phyloP scores from a whole-genome alignment of 1,140 invertebrate genomes.

The Drusus annulatus region DNA sequence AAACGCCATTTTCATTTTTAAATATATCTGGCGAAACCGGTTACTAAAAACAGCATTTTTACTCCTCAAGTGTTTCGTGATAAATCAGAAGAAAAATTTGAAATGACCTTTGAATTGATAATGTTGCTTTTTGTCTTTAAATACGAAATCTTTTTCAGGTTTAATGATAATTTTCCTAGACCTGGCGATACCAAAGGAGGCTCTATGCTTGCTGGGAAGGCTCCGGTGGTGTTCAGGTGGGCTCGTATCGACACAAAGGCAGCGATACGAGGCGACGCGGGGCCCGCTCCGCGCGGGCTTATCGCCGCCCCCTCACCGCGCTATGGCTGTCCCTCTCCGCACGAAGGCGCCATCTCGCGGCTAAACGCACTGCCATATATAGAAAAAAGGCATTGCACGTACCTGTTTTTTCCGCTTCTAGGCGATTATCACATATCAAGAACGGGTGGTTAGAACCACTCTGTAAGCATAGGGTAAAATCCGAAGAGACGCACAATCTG shows the following conservation, averaged over 20 bases:
- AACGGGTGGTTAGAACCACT: not conserved
- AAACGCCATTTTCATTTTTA: no score
- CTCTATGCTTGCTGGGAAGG: no score
- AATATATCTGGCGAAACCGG: no score
- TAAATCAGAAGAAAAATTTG: no score
- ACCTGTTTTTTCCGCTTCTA: conserved; percentile 10
- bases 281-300: not conserved
- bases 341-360: conserved; percentile 20
- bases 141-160: no score
- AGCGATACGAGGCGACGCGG: not conserved
- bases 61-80: no score
- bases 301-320: not conserved
- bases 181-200: not conserved
- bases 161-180: not conserved
- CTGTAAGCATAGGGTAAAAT: not conserved
- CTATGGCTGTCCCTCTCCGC: not conserved
- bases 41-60: no score
- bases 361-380: conserved; percentile 26
- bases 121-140: no score
- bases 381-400: conserved; percentile 16
- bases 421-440: conserved; percentile 13
- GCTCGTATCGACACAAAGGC: conserved; percentile 31
- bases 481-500: no score
- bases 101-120: no score
- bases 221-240: conserved; percentile 14